Base-by-base conservation (phyloP, 1,140 invertebrate genomes). In the Ephestia elutella region DNA sequence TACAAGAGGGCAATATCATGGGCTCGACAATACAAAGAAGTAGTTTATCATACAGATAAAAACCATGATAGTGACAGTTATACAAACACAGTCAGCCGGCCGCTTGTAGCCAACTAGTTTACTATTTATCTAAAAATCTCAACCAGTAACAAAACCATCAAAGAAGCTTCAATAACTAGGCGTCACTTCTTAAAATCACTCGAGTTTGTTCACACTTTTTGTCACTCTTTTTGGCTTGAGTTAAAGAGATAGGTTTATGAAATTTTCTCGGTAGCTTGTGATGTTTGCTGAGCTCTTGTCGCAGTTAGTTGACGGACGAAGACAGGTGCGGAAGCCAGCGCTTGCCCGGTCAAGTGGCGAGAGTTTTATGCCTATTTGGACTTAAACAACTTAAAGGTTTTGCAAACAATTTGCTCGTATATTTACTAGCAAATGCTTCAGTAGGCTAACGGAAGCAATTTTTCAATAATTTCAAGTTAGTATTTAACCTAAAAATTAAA, bases 201-300 rank as follows among this genome's bases (percentile, higher is more conserved):
- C 15, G 63, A 63, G 63, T 70, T 72, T 75, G 60, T 78, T 78
- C 71, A 70, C 73, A 75, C 70, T 66, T 72, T 62, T 63, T 62
- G 55, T 7, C 13, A 20, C 1, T 0, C 0, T 8, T 2, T 17
- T 15, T 8, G 13, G 0, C 17, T 17, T 18, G n/a, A 5, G 68
- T 65, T 7, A 44, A 68, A 61, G 64, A 57, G 75, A 75, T 17
- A 51, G 62, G 20, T 20, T 2, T 5, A 53, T 73, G 72, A 75
- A 70, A 76, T 72, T 80, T 81, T 83, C 75, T 78, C 80, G 70
- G 78, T 79, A 80, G 80, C 73, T 20, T 57, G 71, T 61, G 51
- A 74, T 68, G 65, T 67, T 62, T 71, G 62, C 32, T 15, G 53
- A 74, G 62, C 73, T 63, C 70, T 73, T 66, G 62, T 70, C 57